These are phyloP conservation scores for Junco hyemalis DNA, from an alignment of 2,113 vertebrate species.

Conservation along the genomic window DNA sequence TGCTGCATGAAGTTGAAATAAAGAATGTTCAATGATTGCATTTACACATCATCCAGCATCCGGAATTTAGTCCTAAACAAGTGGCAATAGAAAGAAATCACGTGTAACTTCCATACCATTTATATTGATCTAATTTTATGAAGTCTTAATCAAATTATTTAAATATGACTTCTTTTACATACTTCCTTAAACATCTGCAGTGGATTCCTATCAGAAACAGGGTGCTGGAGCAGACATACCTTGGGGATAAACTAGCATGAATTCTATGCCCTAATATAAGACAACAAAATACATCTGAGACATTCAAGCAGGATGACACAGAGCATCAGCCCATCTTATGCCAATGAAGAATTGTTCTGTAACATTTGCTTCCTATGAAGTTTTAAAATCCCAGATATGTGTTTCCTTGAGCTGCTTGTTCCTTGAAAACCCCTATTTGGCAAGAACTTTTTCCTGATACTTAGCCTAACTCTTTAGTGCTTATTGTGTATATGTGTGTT, in stretches of 20 bases:
- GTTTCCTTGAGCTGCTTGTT: neutral
- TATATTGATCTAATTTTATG: neutral
- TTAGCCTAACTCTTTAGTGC: neutral
- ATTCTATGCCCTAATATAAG: neutral
- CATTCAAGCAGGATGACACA: neutral
- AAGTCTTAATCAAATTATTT: neutral
- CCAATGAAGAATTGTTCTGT: neutral
- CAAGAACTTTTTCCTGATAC: neutral
- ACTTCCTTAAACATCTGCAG: neutral
- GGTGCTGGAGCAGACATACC: neutral
- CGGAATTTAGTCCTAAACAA: neutral
- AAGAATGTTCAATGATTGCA: neutral
- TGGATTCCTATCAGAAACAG: neutral
- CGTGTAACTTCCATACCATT: accelerated
- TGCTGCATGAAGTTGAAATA: neutral
- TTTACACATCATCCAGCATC: neutral
- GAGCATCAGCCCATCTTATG: neutral
- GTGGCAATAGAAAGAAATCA: neutral
- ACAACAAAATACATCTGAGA: neutral
- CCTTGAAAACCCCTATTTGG: neutral
- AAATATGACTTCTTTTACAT: neutral
- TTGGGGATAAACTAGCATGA: neutral
- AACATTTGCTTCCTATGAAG: neutral
- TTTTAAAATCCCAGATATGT: neutral
- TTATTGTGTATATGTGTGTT: neutral